A percentile compares a stretch with the other conserved stretches of the same genome.
phyloP scores from a whole-genome alignment of 2,113 vertebrate genomes.

The Psilopogon haemacephalus region DNA sequence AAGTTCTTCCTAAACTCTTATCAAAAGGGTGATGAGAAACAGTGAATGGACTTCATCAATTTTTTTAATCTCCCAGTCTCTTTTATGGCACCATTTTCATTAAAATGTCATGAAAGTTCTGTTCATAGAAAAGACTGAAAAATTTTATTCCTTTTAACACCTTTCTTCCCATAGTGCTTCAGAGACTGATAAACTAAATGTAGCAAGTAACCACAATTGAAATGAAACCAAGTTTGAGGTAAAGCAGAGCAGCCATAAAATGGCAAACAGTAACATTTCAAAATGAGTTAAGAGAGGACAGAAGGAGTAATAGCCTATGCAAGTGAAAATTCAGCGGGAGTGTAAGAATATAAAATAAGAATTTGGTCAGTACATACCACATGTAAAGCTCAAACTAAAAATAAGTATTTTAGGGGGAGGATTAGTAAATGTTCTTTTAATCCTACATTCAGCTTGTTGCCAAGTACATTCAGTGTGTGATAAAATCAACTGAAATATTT shows the following conservation, averaged over 20 bases:
- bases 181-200: slow-evolving; percentile 7
- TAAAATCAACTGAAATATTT: not conserved
- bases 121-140: not conserved
- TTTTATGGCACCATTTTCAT: not conserved
- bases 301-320: not conserved
- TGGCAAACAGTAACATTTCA: not conserved
- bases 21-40: not conserved
- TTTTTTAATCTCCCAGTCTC: not conserved
- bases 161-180: not conserved
- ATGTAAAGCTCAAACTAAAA: slow-evolving; percentile 3
- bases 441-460: not conserved
- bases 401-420: not conserved
- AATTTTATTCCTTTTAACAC: slow-evolving; percentile 32
- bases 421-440: not conserved
- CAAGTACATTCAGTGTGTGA: not conserved
- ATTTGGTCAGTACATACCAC: not conserved
- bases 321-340: not conserved
- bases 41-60: not conserved
- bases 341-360: not conserved
- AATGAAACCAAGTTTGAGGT: not conserved
- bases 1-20: too few relatives aligned
- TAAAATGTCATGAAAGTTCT: not conserved
- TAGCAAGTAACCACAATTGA: not conserved
- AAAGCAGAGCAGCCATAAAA: slow-evolving; percentile 20
- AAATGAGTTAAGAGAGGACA: slow-evolving; percentile 6